Evolutionary conservation across 2,797 vertebrate genomes (phyloP).

Genomic region (Rhynchotus rufescens): DNA sequence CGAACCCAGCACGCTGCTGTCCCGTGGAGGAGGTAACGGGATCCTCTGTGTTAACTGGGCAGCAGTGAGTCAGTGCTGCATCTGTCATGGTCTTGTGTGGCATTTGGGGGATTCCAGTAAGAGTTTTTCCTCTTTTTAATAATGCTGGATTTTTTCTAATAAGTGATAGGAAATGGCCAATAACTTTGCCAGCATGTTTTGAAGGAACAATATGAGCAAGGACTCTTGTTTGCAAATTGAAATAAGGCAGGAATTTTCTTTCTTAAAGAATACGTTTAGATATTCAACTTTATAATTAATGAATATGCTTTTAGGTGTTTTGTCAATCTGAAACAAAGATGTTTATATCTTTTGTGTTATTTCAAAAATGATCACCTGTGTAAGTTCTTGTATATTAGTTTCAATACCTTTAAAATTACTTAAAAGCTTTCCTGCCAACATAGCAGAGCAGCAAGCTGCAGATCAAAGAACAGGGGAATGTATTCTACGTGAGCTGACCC

Average conservation of each 20-base stretch:
- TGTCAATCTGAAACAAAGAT: background rate
- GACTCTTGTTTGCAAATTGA: background rate
- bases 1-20: background rate
- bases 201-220: background rate
- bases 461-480: background rate
- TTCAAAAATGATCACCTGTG: background rate
- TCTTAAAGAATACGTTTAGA: background rate
- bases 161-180: background rate
- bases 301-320: background rate
- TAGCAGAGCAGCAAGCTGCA: background rate
- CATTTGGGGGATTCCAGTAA: background rate
- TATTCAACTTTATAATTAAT: background rate
- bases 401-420: background rate
- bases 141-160: background rate
- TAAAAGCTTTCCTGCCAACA: background rate
- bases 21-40: background rate
- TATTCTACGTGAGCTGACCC: background rate
- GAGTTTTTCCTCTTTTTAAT: background rate
- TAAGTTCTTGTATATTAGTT: background rate
- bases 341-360: background rate
- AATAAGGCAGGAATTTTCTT: background rate
- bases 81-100: background rate
- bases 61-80: background rate
- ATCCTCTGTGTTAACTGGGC: background rate
- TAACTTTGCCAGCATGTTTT: background rate